Conservation (phyloP, 2,888 invertebrate species). For the Octonoba sinensis region DNA sequence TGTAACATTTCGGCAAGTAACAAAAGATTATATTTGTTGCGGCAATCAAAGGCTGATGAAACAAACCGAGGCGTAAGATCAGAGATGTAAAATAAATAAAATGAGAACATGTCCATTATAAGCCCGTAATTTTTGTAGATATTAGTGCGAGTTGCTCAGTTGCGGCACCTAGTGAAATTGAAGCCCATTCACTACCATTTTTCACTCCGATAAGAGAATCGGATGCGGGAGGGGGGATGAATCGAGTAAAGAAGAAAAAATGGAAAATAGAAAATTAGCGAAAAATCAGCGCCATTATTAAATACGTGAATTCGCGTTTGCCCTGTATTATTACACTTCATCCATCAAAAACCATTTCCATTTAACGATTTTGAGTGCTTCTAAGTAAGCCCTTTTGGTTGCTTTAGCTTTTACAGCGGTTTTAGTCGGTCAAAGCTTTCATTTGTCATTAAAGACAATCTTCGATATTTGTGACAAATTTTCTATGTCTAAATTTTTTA, state of each 20-base stretch:
- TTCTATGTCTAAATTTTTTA: too few relatives aligned
- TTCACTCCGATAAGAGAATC: constrained; percentile 9
- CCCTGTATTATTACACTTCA: constrained; percentile 54
- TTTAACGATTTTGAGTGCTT: constrained; percentile 37
- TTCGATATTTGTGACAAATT: too few relatives aligned
- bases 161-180: constrained; percentile 24
- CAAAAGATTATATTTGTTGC: too few relatives aligned
- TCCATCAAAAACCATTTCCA: constrained; percentile 49
- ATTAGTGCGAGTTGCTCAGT: constrained; percentile 17
- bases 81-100: too few relatives aligned
- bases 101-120: constrained; percentile 31
- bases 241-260: constrained; percentile 17
- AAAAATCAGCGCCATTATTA: constrained; percentile 52
- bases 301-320: constrained; percentile 23
- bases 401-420: too few relatives aligned
- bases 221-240: not conserved
- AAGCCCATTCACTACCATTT: constrained; percentile 25
- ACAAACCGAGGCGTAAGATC: too few relatives aligned
- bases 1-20: too few relatives aligned
- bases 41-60: too few relatives aligned
- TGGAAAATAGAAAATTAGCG: constrained; percentile 24
- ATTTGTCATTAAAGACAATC: too few relatives aligned
- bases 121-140: constrained; percentile 36
- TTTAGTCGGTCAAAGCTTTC: too few relatives aligned
- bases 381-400: not conserved